A percentile compares a stretch with the other conserved stretches of the same genome.
phyloP scores from a whole-genome alignment of 1,140 invertebrate species.

The Heliconius hewitsoni region DNA sequence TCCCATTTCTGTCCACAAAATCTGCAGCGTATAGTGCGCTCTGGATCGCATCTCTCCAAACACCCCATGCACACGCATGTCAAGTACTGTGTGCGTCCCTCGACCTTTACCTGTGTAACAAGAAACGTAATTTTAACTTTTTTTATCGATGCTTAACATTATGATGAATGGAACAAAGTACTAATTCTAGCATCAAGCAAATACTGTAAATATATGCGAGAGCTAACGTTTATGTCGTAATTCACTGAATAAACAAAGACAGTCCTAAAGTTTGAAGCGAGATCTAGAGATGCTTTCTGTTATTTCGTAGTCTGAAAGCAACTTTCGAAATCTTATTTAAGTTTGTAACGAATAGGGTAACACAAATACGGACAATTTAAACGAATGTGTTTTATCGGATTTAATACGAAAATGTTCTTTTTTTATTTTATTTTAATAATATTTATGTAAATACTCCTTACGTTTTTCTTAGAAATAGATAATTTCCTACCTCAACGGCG shows the following conservation, averaged over 20 bases:
- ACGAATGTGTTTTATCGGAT: neutral
- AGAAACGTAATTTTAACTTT: neutral
- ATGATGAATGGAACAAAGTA: slow-evolving; percentile 40
- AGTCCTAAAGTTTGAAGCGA: slow-evolving; percentile 58
- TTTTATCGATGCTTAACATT: neutral
- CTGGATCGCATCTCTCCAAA: slow-evolving; percentile 90
- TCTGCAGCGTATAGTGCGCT: slow-evolving; percentile 87
- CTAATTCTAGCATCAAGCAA: slow-evolving; percentile 68
- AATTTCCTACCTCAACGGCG: slow-evolving; percentile 86
- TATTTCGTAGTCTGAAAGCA: slow-evolving; percentile 64
- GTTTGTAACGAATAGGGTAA: slow-evolving; percentile 43
- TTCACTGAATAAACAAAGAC: slow-evolving; percentile 68
- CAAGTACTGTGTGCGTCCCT: slow-evolving; percentile 93
- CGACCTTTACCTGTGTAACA: slow-evolving; percentile 89
- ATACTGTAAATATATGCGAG: slow-evolving; percentile 53
- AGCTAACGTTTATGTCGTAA: slow-evolving; percentile 59
- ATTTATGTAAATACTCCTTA: neutral
- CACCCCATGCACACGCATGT: slow-evolving; percentile 97
- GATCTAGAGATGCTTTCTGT: slow-evolving; percentile 47
- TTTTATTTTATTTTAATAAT: neutral
- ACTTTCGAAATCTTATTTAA: slow-evolving; percentile 74
- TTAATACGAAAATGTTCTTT: too few relatives aligned
- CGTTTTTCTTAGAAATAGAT: neutral
- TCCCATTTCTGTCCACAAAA: slow-evolving; percentile 95
- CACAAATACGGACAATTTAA: neutral